Evolutionary conservation across 1,140 invertebrate species (phyloP), one percentile per base, ranked within the genome.

Genomic region (Drosophila busckii): DNA sequence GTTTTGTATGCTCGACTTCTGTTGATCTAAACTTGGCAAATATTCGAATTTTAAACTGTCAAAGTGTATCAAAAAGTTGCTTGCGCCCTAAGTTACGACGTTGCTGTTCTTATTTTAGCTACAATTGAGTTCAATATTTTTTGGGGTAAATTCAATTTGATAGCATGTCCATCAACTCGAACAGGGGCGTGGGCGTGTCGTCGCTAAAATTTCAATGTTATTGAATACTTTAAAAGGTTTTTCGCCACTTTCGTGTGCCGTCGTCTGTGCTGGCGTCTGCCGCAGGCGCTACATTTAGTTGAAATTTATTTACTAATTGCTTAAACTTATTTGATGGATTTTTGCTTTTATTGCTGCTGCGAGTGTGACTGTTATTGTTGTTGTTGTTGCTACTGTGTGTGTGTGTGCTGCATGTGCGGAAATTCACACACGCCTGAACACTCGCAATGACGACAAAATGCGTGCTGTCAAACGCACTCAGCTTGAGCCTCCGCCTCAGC

Each of bases 211-310:
- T 80, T 82, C 62, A 56, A 31, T 78, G 73, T 78, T 82, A 78
- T 78, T 82, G 75, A 78, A 78, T 78, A 78, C 73, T 78, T 78
- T 78, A 78, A 78, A 78, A 78, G 73, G 73, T 82, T 78, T 75
- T 82, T 9, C 56, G 23, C 12, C 29, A 22, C 6, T 34, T 7
- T 12, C 1, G 26, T 2, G 10, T 3, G 3, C 29, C 8, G 10
- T 22, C 1, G n/a, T 3, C 7, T n/a, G 12, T 19, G 20, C 12
- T 20, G 26, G 3, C 10, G 15, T 56, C 28, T 9, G 29, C 35
- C 22, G 56, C 38, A 45, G 44, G 55, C 9, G 35, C 4, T 12
- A 32, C 3, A 7, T 67, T 40, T 55, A 60, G 65, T 59, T 67
- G 37, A 70, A 70, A 71, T 76, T 70, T 78, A 63, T 71, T 58